Conservation (phyloP, 1,140 invertebrate species). For the Neodiprion lecontei region DNA sequence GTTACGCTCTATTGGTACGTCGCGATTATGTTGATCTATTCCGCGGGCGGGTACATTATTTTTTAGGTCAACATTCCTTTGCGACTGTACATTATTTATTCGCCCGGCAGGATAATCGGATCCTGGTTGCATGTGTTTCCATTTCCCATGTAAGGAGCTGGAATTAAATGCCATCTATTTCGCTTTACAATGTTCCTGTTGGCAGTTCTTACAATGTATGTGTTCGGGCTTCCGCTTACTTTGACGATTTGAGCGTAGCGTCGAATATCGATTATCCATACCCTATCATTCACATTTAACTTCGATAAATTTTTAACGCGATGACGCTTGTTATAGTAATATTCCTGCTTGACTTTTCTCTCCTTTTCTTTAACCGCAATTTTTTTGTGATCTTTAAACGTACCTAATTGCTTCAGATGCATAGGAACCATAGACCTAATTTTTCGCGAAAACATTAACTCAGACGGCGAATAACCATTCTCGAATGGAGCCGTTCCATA, state of each 20-base stretch:
- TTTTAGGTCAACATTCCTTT: no score
- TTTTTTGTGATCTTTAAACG: constrained; percentile 15
- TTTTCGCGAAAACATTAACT: constrained; percentile 31
- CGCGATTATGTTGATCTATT: no score
- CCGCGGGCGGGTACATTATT: no score
- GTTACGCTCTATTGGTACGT: no score
- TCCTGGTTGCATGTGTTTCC: no score
- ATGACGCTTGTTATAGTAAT: constrained; percentile 27
- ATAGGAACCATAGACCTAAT: constrained; percentile 28
- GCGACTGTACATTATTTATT: no score
- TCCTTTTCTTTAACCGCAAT: constrained; percentile 5
- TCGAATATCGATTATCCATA: constrained; percentile 30
- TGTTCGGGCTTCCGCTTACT: constrained; percentile 18
- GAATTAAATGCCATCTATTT: constrained; percentile 29
- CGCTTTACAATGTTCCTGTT: constrained; percentile 21
- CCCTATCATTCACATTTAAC: constrained; percentile 17
- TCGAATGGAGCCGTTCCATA: constrained; percentile 31
- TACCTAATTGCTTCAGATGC: constrained; percentile 17
- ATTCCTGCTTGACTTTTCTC: constrained; percentile 25
- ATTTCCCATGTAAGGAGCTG: constrained; percentile 6
- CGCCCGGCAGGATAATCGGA: no score
- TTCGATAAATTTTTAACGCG: constrained; percentile 19
- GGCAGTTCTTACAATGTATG: constrained; percentile 21
- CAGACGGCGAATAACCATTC: constrained; percentile 31
- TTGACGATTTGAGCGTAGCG: constrained; percentile 23